phyloP scores from a whole-genome alignment of 2,113 vertebrate species.

The Scophthalmus maximus region DNA sequence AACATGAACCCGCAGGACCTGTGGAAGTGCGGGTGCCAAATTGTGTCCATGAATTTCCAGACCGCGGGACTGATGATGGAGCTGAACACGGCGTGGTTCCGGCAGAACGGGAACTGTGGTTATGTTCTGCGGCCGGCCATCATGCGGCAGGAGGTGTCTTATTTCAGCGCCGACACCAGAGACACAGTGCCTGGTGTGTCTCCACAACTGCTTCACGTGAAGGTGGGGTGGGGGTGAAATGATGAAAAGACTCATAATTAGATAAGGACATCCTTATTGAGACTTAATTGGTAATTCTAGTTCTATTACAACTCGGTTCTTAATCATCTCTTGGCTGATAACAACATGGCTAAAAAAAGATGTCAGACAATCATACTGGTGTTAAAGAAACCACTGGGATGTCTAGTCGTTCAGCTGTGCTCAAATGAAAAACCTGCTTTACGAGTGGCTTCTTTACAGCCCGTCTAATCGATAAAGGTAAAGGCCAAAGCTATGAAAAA shows the following conservation, averaged over 20 bases:
- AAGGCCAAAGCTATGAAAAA: no score
- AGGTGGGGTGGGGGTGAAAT: slow-evolving; percentile 55
- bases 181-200: slow-evolving; percentile 94
- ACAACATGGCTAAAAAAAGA: no score
- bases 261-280: neutral
- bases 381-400: no score
- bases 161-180: slow-evolving; percentile 93
- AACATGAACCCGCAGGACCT: slow-evolving; percentile 97
- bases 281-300: no score
- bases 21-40: slow-evolving; percentile 96
- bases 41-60: slow-evolving; percentile 96
- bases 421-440: no score
- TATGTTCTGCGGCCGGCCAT: slow-evolving; percentile 93
- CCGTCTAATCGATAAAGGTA: no score
- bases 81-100: slow-evolving; percentile 94
- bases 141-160: slow-evolving; percentile 95
- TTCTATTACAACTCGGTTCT: no score
- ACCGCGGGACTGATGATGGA: slow-evolving; percentile 96
- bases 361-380: no score
- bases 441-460: no score
- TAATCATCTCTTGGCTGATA: no score
- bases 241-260: neutral
- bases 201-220: slow-evolving; percentile 91
- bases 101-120: slow-evolving; percentile 94
- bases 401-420: no score